Base-by-base conservation (phyloP, 2,113 vertebrate species). In the Polypterus bichir region DNA sequence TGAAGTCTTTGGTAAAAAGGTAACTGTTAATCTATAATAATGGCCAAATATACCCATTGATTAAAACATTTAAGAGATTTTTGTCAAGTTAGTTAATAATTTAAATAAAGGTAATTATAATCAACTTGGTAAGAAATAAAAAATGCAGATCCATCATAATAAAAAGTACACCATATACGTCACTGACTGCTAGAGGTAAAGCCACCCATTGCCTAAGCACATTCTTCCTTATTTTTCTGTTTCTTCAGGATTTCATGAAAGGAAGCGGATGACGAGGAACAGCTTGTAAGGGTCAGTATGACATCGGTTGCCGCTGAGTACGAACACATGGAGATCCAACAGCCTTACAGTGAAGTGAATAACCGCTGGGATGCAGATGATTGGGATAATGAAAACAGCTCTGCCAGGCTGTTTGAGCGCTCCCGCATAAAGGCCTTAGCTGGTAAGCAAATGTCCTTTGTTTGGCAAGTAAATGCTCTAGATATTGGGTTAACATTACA, bases 321-420 rank as follows among this genome's bases (percentile, higher is more conserved):
- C 5, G 94, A 97, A 71, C 93, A 91, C 75, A 91, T 94, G 75
- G 94, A 98, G 75, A 94, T 97, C 77, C 91, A 93, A 62, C 91
- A 93, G 78, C 91, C 94, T 79, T 97, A 94, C 84, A 92, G 88
- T 1, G 93, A 95, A 5, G 91, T 98, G 71, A 97, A 94, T 87
- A 96, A 96, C 82, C 94, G 94, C 78, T 98, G 93, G 94, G 93
- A 98, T 0, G 75, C 84, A 0, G 95, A 98, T 0, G 94, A 98
- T 44, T 97, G 94, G 94, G 94, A 97, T 87, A 97, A 97, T 0
- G 94, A 98, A 75, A 97, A 97, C 82, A 98, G 94, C 66, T 97
- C 94, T 0, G 94, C 94, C 0, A 82, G 94, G 3, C 89, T 97
- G 48, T 97, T 97, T 1, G 94, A 98, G 70, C 86, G 94, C 56